Percentiles rank a stretch among this genome's conserved stretches.
Evolutionary conservation across 2,888 invertebrate species (phyloP).

Genomic region (Aporophyla lueneburgensis): DNA sequence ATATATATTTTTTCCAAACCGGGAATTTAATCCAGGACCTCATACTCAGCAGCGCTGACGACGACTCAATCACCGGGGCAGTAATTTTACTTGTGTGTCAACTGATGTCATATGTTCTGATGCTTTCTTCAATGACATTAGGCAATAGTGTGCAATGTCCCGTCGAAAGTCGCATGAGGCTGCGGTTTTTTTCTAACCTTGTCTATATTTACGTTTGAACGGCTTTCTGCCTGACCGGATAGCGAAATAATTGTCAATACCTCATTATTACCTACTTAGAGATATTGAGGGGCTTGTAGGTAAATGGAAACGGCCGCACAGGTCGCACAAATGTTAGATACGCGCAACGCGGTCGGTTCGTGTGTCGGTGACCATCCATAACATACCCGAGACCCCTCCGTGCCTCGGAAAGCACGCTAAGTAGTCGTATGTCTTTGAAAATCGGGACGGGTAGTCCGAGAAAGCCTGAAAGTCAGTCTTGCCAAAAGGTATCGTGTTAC

Average conservation of each 20-base stretch:
- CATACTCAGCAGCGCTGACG: too few relatives aligned
- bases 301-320: not conserved
- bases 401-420: not conserved
- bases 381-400: too few relatives aligned
- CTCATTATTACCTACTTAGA: not conserved
- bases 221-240: not conserved
- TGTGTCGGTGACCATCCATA: not conserved
- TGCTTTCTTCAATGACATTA: conserved; percentile 10
- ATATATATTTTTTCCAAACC: too few relatives aligned
- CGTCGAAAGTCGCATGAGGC: conserved; percentile 37
- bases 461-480: not conserved
- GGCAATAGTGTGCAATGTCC: conserved; percentile 11
- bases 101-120: not conserved
- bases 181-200: conserved; percentile 26
- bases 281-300: not conserved
- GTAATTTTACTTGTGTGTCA: not conserved
- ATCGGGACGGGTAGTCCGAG: not conserved
- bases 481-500: not conserved
- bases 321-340: not conserved
- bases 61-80: too few relatives aligned
- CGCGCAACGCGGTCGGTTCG: not conserved
- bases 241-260: conserved; percentile 4
- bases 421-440: not conserved
- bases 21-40: too few relatives aligned
- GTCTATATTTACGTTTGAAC: not conserved